Base-by-base conservation (phyloP, 2,888 invertebrate species). In the Maniola hyperantus region DNA sequence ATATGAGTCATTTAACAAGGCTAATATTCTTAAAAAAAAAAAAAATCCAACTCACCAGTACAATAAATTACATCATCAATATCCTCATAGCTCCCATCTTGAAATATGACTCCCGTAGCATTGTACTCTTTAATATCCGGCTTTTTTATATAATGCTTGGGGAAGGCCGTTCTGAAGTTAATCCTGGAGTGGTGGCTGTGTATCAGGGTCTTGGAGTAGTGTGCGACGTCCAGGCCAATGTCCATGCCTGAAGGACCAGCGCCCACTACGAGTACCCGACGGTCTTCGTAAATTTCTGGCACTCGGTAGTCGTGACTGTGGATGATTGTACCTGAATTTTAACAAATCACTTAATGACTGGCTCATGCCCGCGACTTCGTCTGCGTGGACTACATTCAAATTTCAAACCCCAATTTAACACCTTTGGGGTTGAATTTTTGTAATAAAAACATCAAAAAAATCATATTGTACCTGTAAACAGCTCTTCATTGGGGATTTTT, bases 281-380 rank as follows among this genome's bases (percentile, higher is more conserved):
- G 93, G 33, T 91, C 92, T 39, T 77, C 81, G 80, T 93, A 97
- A 0, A 81, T 78, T 0, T 94, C 93, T 0, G 95, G 95, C 18
- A 87, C 89, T 75, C 96, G 89, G 81, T 96, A 97, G 77, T 95
- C 93, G 80, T 96, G 96, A 75, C 96, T 96, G 83, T 97, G 97
- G 10, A 95, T 85, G 60, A 94, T 85, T 64, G 86, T 83, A 0
- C 96, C 96, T 79, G 84, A 69, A 84, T 39, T 39, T 26, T 39
- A 10, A 39, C 4, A 39, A 39, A 39, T n/a, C n/a, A n/a, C n/a
- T n/a, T n/a, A n/a, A n/a, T n/a, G n/a, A n/a, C n/a, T n/a, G n/a
- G n/a, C n/a, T n/a, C n/a, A n/a, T n/a, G n/a, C n/a, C n/a, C n/a
- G n/a, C n/a, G n/a, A n/a, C n/a, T n/a, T n/a, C n/a, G n/a, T n/a